phyloP scores from a whole-genome alignment of 1,140 invertebrate species.

The Caerostris darwini region DNA sequence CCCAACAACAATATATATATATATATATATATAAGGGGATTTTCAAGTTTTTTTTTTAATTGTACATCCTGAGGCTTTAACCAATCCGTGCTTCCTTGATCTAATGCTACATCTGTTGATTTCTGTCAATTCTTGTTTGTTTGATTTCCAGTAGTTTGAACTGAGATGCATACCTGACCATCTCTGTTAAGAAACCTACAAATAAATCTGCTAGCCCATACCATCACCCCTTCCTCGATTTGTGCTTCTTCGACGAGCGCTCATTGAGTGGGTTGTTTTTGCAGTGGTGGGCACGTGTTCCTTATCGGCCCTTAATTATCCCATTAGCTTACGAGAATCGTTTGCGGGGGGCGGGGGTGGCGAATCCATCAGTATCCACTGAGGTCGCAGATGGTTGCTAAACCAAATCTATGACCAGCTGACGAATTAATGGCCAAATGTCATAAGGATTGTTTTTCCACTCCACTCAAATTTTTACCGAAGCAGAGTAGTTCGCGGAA shows the following conservation, averaged over 20 bases:
- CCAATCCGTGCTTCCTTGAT: too few relatives aligned
- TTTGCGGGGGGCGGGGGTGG: conserved; percentile 24
- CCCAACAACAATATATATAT: too few relatives aligned
- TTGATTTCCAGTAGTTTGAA: too few relatives aligned
- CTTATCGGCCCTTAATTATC: conserved; percentile 69
- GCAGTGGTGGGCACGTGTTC: conserved; percentile 56
- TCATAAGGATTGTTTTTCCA: not conserved
- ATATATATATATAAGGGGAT: too few relatives aligned
- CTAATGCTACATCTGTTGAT: too few relatives aligned
- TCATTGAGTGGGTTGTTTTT: conserved; percentile 66
- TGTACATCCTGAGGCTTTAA: too few relatives aligned
- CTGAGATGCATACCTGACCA: too few relatives aligned
- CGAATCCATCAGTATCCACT: conserved; percentile 52
- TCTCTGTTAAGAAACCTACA: not conserved
- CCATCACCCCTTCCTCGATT: conserved; percentile 9
- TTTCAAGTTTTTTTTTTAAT: too few relatives aligned
- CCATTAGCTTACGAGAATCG: conserved; percentile 56
- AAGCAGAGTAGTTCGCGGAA: not conserved
- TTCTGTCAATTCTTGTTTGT: too few relatives aligned
- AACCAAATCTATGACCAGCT: conserved; percentile 45
- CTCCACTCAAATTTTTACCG: not conserved
- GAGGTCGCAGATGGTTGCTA: conserved; percentile 48
- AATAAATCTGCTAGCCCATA: not conserved
- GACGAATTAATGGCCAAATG: conserved; percentile 48
- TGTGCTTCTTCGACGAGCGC: conserved; percentile 25